These are phyloP conservation scores for Hydropsyche betteni DNA, from an alignment of 2,888 invertebrate genomes.

Conservation along the genomic window DNA sequence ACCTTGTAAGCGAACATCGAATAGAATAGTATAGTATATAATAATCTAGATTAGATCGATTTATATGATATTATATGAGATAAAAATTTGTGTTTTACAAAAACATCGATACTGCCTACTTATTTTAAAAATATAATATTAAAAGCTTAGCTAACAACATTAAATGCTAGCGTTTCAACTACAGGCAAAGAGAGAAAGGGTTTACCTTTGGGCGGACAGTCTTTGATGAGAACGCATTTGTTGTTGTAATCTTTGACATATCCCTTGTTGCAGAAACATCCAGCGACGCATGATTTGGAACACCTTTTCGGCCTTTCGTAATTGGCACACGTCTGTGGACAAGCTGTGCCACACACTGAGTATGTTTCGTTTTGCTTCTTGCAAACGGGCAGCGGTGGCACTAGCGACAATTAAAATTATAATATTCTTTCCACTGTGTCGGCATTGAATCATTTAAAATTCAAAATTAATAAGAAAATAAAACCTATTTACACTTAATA, in stretches of 20 bases:
- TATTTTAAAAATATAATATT: no score
- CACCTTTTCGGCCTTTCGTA: constrained; percentile 29
- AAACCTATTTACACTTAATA: constrained; percentile 34
- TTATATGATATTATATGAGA: no score
- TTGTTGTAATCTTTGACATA: constrained; percentile 44
- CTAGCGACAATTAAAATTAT: constrained; percentile 20
- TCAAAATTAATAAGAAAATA: constrained; percentile 7
- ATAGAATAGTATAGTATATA: background rate
- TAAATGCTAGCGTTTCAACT: no score
- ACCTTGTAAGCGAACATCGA: background rate
- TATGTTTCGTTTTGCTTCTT: constrained; percentile 33
- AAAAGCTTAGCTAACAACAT: no score
- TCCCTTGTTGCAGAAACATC: constrained; percentile 49
- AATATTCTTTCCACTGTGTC: background rate
- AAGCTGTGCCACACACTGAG: constrained; percentile 27
- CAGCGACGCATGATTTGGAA: constrained; percentile 42
- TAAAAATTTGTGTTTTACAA: no score
- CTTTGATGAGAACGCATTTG: constrained; percentile 45
- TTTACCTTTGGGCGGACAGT: constrained; percentile 40
- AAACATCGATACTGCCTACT: no score
- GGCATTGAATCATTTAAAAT: no score
- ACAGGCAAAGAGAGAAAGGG: no score
- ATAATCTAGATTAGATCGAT: no score
- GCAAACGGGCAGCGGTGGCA: constrained; percentile 35
- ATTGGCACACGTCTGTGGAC: constrained; percentile 38